Base-by-base conservation (phyloP, 2,888 invertebrate species). In the Eugnorisma glareosa region DNA sequence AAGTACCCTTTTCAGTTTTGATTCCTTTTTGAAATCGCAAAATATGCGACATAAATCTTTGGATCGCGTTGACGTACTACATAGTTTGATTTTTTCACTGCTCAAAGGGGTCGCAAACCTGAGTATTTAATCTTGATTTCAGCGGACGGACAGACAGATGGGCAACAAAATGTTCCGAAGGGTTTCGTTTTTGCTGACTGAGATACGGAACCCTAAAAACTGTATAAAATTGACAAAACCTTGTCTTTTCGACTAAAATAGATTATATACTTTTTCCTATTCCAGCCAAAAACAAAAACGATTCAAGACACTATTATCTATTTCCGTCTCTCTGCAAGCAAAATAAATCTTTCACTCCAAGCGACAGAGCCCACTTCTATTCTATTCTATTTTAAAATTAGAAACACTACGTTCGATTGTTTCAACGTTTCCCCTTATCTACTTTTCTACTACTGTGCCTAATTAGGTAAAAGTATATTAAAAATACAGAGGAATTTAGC, bases 341-440 rank as follows among this genome's bases (percentile, higher is more conserved):
- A 24, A 24, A 59, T 82, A 80, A 81, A 75, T 78, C 63, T 67
- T 37, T 57, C 45, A 10, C 57, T 37, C 10, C 37, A 40, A 37
- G 24, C 54, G 61, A 69, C 40, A 66, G 57, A 81, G 64, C 71
- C 68, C 21, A 73, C 64, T 73, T 75, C 67, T 71, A 77, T 70
- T 78, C 79, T 78, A 75, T 67, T 73, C 57, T 69, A 73, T 74
- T 86, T 86, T 80, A 72, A 82, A 80, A 75, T 66, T 73, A 82
- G 73, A 83, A 78, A 37, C 24, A 54, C 67, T 61, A 31, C 67
- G n/a, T 73, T 79, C 77, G 77, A 86, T 86, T 85, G 81, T 79
- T 86, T 79, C 67, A 82, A 77, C 84, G 76, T 88, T 88, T 82
- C 67, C 74, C 76, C 67, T 67, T 73, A 80, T 75, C 63, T 61